A percentile compares a stretch with the other conserved stretches of the same genome.
Conservation (phyloP, 2,797 vertebrate genomes). For the Muraenolepis orangiensis region DNA sequence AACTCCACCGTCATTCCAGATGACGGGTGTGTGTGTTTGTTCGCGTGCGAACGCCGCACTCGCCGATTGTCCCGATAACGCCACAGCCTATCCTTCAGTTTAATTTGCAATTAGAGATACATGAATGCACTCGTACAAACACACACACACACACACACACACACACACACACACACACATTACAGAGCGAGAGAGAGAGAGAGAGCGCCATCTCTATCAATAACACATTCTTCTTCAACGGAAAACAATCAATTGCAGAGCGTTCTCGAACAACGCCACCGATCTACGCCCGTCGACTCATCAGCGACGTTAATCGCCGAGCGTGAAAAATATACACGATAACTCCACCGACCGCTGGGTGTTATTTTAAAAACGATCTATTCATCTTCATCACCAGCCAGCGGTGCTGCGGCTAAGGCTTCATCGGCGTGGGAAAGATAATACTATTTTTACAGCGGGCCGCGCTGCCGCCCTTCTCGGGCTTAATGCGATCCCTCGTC, state of each 20-base stretch:
- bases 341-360: conserved; percentile 63
- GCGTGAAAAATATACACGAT: conserved; percentile 64
- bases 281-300: conserved; percentile 52
- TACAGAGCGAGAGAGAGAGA: no score
- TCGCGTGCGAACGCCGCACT: not conserved
- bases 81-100: not conserved
- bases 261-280: conserved; percentile 53
- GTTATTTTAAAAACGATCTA: conserved; percentile 74
- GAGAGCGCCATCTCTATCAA: conserved; percentile 43
- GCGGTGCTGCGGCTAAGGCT: conserved; percentile 41
- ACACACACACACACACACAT: conserved; percentile 47
- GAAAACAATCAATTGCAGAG: conserved; percentile 48
- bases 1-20: not conserved
- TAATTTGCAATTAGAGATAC: not conserved
- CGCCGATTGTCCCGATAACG: not conserved
- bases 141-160: conserved; percentile 22
- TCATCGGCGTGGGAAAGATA: conserved; percentile 30
- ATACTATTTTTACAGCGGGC: conserved; percentile 43
- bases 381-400: conserved; percentile 62
- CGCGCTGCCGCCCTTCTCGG: conserved; percentile 27
- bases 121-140: conserved; percentile 17
- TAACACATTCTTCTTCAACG: conserved; percentile 38
- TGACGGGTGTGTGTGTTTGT: not conserved
- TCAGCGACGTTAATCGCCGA: conserved; percentile 64
- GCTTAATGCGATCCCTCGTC: conserved; percentile 34